phyloP scores from a whole-genome alignment of 2,797 vertebrate genomes.

The Mastacembelus armatus region DNA sequence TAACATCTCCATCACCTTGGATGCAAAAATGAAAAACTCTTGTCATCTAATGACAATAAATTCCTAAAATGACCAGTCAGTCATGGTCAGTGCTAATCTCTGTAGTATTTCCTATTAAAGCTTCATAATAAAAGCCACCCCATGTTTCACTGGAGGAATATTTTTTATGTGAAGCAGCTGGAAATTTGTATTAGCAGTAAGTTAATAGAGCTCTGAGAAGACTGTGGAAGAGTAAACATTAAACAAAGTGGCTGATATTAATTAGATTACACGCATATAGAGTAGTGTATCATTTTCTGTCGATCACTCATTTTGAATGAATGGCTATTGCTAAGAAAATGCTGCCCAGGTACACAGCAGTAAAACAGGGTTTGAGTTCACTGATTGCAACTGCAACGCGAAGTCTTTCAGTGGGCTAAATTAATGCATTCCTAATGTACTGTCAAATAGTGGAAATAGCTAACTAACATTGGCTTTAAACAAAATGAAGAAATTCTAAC shows the following conservation, averaged over 20 bases:
- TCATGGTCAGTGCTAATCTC: not conserved
- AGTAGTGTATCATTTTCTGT: not conserved
- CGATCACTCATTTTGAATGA: not conserved
- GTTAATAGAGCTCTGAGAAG: not conserved
- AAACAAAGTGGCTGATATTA: not conserved
- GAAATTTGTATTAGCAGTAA: not conserved
- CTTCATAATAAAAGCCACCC: constrained; percentile 12
- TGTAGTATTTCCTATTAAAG: not conserved
- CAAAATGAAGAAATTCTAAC: constrained; percentile 1
- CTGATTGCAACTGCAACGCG: not conserved
- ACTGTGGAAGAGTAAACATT: not conserved
- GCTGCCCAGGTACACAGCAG: not conserved
- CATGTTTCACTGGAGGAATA: not conserved
- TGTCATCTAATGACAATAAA: not conserved
- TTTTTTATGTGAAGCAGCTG: not conserved
- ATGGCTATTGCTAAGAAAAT: not conserved
- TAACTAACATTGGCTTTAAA: constrained; percentile 6
- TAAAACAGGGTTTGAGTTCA: constrained; percentile 2
- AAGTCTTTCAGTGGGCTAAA: not conserved
- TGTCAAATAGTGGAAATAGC: constrained; percentile 9
- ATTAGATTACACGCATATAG: not conserved
- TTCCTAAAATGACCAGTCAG: not conserved
- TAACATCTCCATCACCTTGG: too few relatives aligned
- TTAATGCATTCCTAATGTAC: constrained; percentile 1
- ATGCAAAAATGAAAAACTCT: too few relatives aligned